Conservation (phyloP, 2,888 invertebrate species). For the Choristoneura rosaceana region DNA sequence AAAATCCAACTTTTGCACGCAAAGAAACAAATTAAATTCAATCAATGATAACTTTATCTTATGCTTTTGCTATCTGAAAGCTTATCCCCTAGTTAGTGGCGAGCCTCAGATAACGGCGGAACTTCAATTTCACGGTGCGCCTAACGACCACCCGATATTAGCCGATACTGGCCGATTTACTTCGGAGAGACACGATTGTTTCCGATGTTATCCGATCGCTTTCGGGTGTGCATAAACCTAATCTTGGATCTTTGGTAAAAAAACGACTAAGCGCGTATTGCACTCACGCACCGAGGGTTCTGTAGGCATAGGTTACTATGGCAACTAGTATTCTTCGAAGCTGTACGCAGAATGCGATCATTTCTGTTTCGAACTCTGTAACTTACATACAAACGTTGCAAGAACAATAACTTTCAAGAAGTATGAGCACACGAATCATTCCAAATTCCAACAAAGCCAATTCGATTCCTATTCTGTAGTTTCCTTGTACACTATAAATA, state of each 20-base stretch:
- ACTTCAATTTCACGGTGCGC: slow-evolving; percentile 54
- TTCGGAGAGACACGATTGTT: slow-evolving; percentile 20
- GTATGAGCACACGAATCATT: too few relatives aligned
- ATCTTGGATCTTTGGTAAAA: background rate
- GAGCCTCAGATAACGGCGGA: slow-evolving; percentile 48
- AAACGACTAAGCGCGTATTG: background rate
- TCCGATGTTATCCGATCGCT: slow-evolving; percentile 5
- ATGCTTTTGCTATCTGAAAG: background rate
- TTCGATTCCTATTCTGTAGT: too few relatives aligned
- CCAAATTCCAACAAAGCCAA: too few relatives aligned
- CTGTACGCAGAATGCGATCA: too few relatives aligned
- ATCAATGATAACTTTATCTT: background rate
- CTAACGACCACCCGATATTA: slow-evolving; percentile 53
- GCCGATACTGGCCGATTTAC: slow-evolving; percentile 51
- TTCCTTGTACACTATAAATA: background rate
- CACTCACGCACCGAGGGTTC: too few relatives aligned
- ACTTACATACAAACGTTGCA: too few relatives aligned
- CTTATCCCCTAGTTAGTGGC: slow-evolving; percentile 43
- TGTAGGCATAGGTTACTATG: too few relatives aligned
- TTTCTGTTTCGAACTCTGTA: too few relatives aligned
- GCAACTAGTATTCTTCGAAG: too few relatives aligned
- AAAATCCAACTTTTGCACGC: background rate
- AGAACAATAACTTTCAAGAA: too few relatives aligned
- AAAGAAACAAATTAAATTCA: slow-evolving; percentile 2
- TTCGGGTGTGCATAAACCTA: background rate